These are phyloP conservation scores for Nymphalis c-album DNA, from an alignment of 2,888 invertebrate species.

Conservation along the genomic window DNA sequence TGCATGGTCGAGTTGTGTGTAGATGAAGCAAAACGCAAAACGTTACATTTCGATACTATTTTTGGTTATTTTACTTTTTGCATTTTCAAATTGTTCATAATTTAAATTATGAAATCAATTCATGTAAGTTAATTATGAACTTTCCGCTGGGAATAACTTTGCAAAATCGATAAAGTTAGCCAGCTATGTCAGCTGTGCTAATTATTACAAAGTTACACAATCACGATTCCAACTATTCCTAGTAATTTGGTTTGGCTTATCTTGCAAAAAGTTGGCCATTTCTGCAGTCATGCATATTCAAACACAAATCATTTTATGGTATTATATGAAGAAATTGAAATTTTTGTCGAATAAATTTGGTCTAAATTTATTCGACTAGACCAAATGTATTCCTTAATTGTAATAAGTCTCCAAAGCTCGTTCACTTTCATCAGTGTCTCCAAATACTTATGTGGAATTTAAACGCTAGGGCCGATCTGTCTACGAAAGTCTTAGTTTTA, in stretches of 20 bases:
- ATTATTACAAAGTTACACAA: constrained; percentile 40
- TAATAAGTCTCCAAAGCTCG: background rate
- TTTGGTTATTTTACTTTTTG: background rate
- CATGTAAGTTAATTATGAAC: constrained; percentile 21
- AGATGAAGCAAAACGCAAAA: no score
- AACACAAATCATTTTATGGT: constrained; percentile 18
- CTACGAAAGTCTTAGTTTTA: no score
- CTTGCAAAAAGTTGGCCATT: constrained; percentile 32
- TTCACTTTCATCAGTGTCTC: no score
- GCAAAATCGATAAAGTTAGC: constrained; percentile 32
- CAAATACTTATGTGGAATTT: no score
- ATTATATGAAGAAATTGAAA: constrained; percentile 14
- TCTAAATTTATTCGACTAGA: no score
- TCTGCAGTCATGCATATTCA: constrained; percentile 35
- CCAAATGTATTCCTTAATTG: no score
- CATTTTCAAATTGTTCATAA: background rate
- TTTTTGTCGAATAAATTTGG: background rate
- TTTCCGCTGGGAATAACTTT: constrained; percentile 30
- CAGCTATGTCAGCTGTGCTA: constrained; percentile 33
- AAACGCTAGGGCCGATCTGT: no score
- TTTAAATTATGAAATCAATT: constrained; percentile 5
- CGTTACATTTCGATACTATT: background rate
- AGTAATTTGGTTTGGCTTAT: constrained; percentile 37
- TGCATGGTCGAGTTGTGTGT: no score
- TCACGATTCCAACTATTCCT: constrained; percentile 34